These are phyloP conservation scores for Nomada ruficornis DNA, from an alignment of 2,888 invertebrate genomes.

Conservation along the genomic window DNA sequence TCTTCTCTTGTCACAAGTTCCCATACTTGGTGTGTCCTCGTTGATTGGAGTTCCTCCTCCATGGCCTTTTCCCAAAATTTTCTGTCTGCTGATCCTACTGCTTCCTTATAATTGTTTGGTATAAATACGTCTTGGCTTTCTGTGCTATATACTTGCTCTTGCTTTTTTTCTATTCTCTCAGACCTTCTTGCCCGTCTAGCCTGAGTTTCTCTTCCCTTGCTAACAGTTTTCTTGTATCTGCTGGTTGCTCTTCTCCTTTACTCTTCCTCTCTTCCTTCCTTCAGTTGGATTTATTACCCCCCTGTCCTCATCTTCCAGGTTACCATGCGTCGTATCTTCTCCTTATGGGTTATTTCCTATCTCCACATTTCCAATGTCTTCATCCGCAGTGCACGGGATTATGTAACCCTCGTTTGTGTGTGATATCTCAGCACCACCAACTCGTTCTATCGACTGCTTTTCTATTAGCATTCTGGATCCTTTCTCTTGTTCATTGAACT, in stretches of 20 bases:
- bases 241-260: neutral
- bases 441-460: neutral
- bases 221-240: neutral
- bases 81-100: neutral
- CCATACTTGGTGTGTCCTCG: constrained; percentile 17
- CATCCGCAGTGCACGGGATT: too few species aligned
- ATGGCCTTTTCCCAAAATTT: constrained; percentile 22
- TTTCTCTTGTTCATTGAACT: constrained; percentile 7
- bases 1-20: constrained; percentile 5
- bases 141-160: neutral
- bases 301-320: too few species aligned
- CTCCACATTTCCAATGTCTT: too few species aligned
- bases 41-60: constrained; percentile 22
- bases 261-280: neutral
- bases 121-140: neutral
- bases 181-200: constrained; percentile 10
- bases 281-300: too few species aligned
- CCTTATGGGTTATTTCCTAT: too few species aligned
- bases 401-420: too few species aligned
- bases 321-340: too few species aligned
- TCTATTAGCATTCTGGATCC: neutral
- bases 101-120: constrained; percentile 17
- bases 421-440: neutral
- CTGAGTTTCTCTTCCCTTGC: constrained; percentile 13
- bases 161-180: neutral